Conservation (phyloP, 2,888 invertebrate species). For the Danaus chrysippus region DNA sequence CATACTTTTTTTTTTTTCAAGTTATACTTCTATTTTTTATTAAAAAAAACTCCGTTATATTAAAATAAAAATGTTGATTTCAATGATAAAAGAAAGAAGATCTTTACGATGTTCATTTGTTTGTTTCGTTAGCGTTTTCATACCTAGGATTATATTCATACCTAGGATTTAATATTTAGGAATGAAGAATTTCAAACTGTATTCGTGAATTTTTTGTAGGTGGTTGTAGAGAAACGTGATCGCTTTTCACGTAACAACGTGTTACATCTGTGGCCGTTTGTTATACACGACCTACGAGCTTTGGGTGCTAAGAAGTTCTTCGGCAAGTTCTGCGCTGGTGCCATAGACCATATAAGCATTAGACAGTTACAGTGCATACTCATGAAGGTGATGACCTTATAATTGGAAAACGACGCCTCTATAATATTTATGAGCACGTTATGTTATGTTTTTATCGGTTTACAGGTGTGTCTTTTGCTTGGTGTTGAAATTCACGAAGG, state of each 20-base stretch:
- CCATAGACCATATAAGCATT: constrained; percentile 99
- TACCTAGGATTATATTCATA: too few species aligned
- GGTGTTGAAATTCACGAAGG: constrained; percentile 98
- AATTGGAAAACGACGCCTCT: neutral
- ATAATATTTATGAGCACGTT: neutral
- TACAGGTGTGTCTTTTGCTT: constrained; percentile 86
- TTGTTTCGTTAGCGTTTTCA: too few species aligned
- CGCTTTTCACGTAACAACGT: constrained; percentile 97
- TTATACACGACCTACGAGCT: constrained; percentile 95
- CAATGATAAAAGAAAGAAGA: too few species aligned
- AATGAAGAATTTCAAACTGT: too few species aligned
- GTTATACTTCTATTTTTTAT: too few species aligned
- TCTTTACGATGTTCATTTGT: too few species aligned
- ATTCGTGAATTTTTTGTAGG: constrained; percentile 66
- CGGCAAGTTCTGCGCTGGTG: constrained; percentile 98
- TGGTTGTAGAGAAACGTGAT: constrained; percentile 96
- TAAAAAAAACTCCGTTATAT: too few species aligned
- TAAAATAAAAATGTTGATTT: too few species aligned
- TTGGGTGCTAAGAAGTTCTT: constrained; percentile 99
- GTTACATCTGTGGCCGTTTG: constrained; percentile 98
- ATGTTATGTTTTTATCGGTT: constrained; percentile 7
- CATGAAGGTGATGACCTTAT: constrained; percentile 84
- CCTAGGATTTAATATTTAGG: too few species aligned
- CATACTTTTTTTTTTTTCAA: too few species aligned
- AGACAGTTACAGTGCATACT: constrained; percentile 97